These are phyloP conservation scores for Solenopsis invicta DNA, from an alignment of 1,140 invertebrate species.

Conservation along the genomic window DNA sequence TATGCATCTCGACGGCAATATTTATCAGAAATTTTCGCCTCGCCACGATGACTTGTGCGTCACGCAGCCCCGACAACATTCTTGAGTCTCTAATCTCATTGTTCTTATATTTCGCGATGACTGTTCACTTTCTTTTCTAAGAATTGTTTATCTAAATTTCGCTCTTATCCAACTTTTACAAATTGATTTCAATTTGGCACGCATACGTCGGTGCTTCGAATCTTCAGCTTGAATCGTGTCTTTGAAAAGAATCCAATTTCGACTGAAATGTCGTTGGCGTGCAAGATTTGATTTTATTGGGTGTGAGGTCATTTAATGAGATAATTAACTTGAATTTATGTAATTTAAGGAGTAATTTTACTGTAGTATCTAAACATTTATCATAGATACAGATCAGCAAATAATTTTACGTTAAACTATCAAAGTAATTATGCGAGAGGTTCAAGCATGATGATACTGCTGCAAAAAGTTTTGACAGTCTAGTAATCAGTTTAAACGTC, in stretches of 20 bases:
- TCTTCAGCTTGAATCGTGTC: background rate
- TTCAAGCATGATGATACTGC: too few species aligned
- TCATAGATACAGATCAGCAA: too few species aligned
- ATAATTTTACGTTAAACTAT: too few species aligned
- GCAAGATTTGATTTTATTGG: background rate
- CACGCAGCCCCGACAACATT: background rate
- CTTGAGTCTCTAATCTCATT: background rate
- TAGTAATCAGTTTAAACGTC: too few species aligned
- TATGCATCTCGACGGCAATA: background rate
- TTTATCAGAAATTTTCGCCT: background rate
- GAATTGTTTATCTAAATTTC: background rate
- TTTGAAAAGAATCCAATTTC: background rate
- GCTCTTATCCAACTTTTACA: background rate
- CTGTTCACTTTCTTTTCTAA: slow-evolving; percentile 2
- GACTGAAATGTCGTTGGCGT: background rate
- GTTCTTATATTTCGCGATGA: background rate
- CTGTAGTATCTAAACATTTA: too few species aligned
- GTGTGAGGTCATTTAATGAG: background rate
- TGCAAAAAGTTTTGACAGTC: too few species aligned
- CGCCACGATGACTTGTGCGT: slow-evolving; percentile 15
- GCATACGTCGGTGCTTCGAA: background rate
- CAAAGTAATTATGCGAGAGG: too few species aligned
- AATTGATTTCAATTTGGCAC: slow-evolving; percentile 3
- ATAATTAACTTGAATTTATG: slow-evolving; percentile 17
- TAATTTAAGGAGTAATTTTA: too few species aligned